These are phyloP conservation scores for Drosophila monieri DNA, from an alignment of 2,888 invertebrate species.

Conservation along the genomic window DNA sequence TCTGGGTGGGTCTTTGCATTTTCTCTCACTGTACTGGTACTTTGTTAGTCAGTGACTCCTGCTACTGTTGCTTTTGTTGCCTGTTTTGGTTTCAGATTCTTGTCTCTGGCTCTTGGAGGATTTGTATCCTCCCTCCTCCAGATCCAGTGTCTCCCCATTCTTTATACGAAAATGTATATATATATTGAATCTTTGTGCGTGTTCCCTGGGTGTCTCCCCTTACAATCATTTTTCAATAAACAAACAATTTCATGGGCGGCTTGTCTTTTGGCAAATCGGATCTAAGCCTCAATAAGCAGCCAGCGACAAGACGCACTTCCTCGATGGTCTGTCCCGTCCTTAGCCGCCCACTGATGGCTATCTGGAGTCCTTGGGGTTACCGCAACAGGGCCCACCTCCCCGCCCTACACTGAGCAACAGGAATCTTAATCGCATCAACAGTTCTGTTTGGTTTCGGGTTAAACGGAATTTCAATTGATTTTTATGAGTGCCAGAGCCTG, in stretches of 20 bases:
- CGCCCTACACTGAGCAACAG: slow-evolving; percentile 58
- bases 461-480: slow-evolving; percentile 33
- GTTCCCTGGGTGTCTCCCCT: slow-evolving; percentile 28
- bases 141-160: slow-evolving; percentile 5
- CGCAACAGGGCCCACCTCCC: slow-evolving; percentile 40
- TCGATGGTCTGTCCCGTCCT: slow-evolving; percentile 13
- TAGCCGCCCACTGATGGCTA: slow-evolving; percentile 56
- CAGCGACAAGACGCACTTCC: slow-evolving; percentile 79
- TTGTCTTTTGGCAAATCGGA: slow-evolving; percentile 77
- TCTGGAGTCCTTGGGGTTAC: slow-evolving; percentile 39
- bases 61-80: slow-evolving; percentile 29
- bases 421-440: slow-evolving; percentile 32
- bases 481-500: background rate
- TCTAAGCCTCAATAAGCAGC: slow-evolving; percentile 79
- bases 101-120: slow-evolving; percentile 50
- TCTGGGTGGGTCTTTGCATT: background rate
- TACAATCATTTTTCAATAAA: slow-evolving; percentile 79
- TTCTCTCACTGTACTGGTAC: slow-evolving; percentile 7
- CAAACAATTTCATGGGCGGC: slow-evolving; percentile 79
- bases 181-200: slow-evolving; percentile 3
- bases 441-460: slow-evolving; percentile 26
- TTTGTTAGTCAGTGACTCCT: slow-evolving; percentile 7
- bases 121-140: slow-evolving; percentile 29
- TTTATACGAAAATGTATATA: background rate
- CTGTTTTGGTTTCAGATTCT: slow-evolving; percentile 50